A percentile compares a stretch with the other conserved stretches of the same genome.
Conservation (phyloP, 2,888 invertebrate genomes). For the Toxonevra muliebris region DNA sequence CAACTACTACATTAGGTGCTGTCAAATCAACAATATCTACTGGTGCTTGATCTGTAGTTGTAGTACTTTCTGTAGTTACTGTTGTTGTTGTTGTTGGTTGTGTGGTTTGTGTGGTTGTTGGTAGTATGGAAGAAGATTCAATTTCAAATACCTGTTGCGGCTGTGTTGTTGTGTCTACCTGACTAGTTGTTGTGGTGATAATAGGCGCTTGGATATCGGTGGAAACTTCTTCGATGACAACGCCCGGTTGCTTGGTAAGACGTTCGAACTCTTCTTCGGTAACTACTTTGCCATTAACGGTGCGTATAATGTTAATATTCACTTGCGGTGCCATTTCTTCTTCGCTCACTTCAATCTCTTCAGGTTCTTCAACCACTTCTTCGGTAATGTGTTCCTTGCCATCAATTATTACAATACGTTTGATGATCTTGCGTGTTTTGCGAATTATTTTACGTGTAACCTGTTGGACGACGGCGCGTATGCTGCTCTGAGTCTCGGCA, state of each 20-base stretch:
- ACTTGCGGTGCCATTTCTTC: slow-evolving; percentile 58
- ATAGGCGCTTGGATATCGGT: slow-evolving; percentile 48
- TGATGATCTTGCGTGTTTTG: slow-evolving; percentile 78
- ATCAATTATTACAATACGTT: slow-evolving; percentile 79
- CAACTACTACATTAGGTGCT: slow-evolving; percentile 63
- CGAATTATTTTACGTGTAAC: slow-evolving; percentile 81
- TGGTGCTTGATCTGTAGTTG: slow-evolving; percentile 57
- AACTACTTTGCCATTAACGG: slow-evolving; percentile 67
- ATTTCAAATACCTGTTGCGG: slow-evolving; percentile 65
- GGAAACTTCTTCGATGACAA: slow-evolving; percentile 57
- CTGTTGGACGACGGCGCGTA: slow-evolving; percentile 83
- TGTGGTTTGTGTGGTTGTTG: slow-evolving; percentile 25
- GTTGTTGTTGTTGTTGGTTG: slow-evolving; percentile 40
- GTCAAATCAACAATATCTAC: slow-evolving; percentile 64
- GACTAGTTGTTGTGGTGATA: slow-evolving; percentile 5
- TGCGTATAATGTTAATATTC: slow-evolving; percentile 69
- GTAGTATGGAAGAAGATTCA: slow-evolving; percentile 52
- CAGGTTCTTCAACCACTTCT: slow-evolving; percentile 86
- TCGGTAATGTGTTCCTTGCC: slow-evolving; percentile 86
- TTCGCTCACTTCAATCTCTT: slow-evolving; percentile 65
- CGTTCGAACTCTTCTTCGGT: slow-evolving; percentile 60
- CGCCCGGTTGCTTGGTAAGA: slow-evolving; percentile 56
- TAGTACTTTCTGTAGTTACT: slow-evolving; percentile 46
- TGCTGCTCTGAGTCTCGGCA: slow-evolving; percentile 54
- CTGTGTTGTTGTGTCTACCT: slow-evolving; percentile 40